Conservation (phyloP, 1,140 invertebrate genomes). For the Drosophila seguyi region DNA sequence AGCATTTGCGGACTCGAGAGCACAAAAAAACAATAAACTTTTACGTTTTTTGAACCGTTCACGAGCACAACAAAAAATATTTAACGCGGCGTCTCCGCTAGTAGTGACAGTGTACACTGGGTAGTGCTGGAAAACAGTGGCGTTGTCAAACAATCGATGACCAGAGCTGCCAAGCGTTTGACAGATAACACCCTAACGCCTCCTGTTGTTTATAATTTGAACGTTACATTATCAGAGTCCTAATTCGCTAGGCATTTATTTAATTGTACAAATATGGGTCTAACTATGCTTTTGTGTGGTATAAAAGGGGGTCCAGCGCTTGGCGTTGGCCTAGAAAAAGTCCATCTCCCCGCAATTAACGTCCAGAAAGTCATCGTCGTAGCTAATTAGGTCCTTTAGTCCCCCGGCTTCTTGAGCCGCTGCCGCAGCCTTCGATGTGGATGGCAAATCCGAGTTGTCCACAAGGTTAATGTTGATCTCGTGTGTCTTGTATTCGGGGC, state of each 20-base stretch:
- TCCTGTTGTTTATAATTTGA: constrained; percentile 1
- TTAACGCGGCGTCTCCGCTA: constrained; percentile 35
- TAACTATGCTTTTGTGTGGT: constrained; percentile 60
- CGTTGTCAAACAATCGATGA: constrained; percentile 38
- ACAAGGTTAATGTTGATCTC: constrained; percentile 87
- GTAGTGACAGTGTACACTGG: constrained; percentile 4
- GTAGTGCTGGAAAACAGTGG: constrained; percentile 6
- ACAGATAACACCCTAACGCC: constrained; percentile 12
- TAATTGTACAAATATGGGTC: constrained; percentile 77
- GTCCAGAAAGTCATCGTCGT: constrained; percentile 90
- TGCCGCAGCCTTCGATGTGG: constrained; percentile 71
- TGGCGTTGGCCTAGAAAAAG: constrained; percentile 87
- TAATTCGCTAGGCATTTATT: constrained; percentile 73
- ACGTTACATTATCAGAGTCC: constrained; percentile 19
- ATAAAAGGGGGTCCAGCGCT: constrained; percentile 58
- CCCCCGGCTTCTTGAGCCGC: constrained; percentile 45
- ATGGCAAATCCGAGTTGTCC: constrained; percentile 76
- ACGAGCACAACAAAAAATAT: constrained; percentile 32
- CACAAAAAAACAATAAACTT: constrained; percentile 40
- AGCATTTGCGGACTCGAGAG: constrained; percentile 37
- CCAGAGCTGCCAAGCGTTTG: not conserved
- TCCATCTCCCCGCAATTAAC: constrained; percentile 91
- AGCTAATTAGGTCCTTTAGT: constrained; percentile 80
- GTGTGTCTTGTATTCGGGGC: constrained; percentile 87
- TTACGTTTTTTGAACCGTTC: constrained; percentile 31